phyloP scores from a whole-genome alignment of 2,888 invertebrate genomes.

The Sphinx pinastri region DNA sequence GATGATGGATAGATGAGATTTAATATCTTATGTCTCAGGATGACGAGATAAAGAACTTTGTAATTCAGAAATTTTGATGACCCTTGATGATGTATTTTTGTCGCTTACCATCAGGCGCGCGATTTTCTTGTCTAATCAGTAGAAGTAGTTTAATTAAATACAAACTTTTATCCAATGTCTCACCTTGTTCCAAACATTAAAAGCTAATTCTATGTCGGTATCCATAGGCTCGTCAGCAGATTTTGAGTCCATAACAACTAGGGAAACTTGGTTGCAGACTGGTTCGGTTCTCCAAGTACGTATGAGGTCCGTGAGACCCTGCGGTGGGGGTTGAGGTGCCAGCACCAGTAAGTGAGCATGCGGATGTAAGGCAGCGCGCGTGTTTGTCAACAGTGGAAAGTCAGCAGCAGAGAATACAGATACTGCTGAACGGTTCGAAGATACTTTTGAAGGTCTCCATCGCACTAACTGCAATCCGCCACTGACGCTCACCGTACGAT shows the following conservation, averaged over 20 bases:
- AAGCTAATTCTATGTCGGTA: conserved; percentile 15
- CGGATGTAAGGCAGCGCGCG: conserved; percentile 33
- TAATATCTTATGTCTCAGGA: too few relatives aligned
- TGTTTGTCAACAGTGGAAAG: conserved; percentile 35
- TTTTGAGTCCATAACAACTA: conserved; percentile 37
- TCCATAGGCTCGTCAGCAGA: neutral
- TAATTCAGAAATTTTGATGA: too few relatives aligned
- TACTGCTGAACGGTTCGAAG: conserved; percentile 34
- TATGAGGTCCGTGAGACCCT: conserved; percentile 42
- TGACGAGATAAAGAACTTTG: too few relatives aligned
- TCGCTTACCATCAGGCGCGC: too few relatives aligned
- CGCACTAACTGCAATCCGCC: conserved; percentile 37
- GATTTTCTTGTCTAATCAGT: too few relatives aligned
- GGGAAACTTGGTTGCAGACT: conserved; percentile 37
- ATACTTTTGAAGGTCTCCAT: conserved; percentile 33
- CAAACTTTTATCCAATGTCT: neutral
- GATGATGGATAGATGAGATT: too few relatives aligned
- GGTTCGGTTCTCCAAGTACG: conserved; percentile 42
- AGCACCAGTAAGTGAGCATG: conserved; percentile 41
- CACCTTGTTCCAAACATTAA: conserved; percentile 25
- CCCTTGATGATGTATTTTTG: too few relatives aligned
- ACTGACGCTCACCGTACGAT: conserved; percentile 35
- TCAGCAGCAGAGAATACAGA: conserved; percentile 41
- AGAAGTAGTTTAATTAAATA: too few relatives aligned
- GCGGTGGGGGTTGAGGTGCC: conserved; percentile 41